Evolutionary conservation across 2,113 vertebrate species (phyloP), one percentile per base, ranked within the genome.

Genomic region (Rhynchomys soricoides): DNA sequence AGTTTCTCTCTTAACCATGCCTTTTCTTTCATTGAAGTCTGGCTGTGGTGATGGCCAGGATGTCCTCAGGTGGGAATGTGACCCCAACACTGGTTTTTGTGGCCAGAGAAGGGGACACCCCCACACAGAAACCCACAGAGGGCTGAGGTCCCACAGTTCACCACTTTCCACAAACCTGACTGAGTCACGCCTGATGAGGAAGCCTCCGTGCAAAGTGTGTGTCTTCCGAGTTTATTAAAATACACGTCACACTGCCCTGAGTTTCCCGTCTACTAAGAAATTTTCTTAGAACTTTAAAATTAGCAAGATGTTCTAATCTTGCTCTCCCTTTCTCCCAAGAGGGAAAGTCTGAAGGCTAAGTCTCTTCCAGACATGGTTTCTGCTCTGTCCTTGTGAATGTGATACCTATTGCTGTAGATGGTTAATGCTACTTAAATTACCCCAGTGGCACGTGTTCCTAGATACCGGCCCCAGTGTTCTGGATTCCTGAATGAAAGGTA

Each of bases 81-180:
- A 74, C 66, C 26, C 0, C 2, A 15, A 40, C 26, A 17, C 31
- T 8, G 21, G 34, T 15, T 3, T 17, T 31, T 37, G 26, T 0
- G 0, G 13, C 12, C 64, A 7, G 7, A 81, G 78, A 66, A 50
- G 31, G n/a, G 43, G 7, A 75, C 3, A 43, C 45, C 0, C 7
- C 1, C 12, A 29, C 17, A n/a, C 16, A 74, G 26, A 70, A 37
- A 40, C 3, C 19, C 29, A 55, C 31, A 12, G 34, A 57, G 19
- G 78, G 4, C 34, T n/a, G 34, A 57, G 34, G 34, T n/a, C 10
- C 5, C 50, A n/a, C 4, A 55, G 50, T 55, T 81, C 17, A n/a
- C 78, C 34, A 50, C 75, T 22, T 22, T 81, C 31, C 2, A 5
- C 29, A 50, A 34, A 34, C 26, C 16, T n/a, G 17, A 81, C 34